These are phyloP conservation scores for Drosophila siamana DNA, from an alignment of 2,888 invertebrate species.

Conservation along the genomic window DNA sequence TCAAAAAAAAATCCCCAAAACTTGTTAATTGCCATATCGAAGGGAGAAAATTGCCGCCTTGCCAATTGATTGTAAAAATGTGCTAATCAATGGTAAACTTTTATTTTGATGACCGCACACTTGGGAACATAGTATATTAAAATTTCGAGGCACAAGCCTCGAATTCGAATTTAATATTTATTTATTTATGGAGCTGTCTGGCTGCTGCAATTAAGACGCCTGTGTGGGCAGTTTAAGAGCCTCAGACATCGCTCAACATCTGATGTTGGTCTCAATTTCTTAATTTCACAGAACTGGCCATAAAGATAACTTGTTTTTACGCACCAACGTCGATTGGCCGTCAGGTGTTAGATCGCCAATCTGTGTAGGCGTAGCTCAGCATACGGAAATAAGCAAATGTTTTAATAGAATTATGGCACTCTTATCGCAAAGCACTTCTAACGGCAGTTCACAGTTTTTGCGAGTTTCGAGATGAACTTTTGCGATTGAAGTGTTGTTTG, in stretches of 20 bases:
- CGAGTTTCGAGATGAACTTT: not conserved
- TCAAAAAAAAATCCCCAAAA: constrained; percentile 12
- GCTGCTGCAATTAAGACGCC: not conserved
- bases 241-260: constrained; percentile 4
- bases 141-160: constrained; percentile 3
- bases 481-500: constrained; percentile 3
- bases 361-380: not conserved
- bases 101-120: constrained; percentile 25
- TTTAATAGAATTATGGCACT: constrained; percentile 16
- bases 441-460: not conserved
- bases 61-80: constrained; percentile 59
- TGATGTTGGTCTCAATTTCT: constrained; percentile 4
- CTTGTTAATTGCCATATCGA: constrained; percentile 13
- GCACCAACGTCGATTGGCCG: not conserved
- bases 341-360: not conserved
- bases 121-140: not conserved
- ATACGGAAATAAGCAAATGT: constrained; percentile 12
- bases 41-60: constrained; percentile 16
- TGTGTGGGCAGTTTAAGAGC: not conserved
- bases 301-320: constrained; percentile 44
- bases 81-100: constrained; percentile 51
- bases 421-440: constrained; percentile 9
- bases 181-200: constrained; percentile 36
- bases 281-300: not conserved
- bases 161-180: constrained; percentile 2